Base-by-base conservation (phyloP, 2,888 invertebrate genomes). In the Drosophila demipolita region DNA sequence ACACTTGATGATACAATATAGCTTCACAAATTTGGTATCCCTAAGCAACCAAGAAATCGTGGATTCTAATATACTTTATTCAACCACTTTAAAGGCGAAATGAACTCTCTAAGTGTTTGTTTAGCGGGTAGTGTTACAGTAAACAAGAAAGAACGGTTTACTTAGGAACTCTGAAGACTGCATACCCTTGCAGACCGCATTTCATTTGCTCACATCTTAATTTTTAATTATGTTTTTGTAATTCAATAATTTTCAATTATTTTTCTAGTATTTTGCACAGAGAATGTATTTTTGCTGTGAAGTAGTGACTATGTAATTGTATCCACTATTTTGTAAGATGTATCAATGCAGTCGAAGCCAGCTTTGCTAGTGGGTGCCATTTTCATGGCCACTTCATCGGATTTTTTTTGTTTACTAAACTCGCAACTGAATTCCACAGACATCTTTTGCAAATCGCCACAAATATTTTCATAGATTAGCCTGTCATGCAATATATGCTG, bases 331-430 rank as follows among this genome's bases (percentile, higher is more conserved):
- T 62, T 66, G 38, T 48, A 70, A 48, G 32, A 54, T 12, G 54
- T 52, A 64, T 78, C 54, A 32, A 85, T 80, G 23, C 48, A 36
- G 7, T 71, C 54, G 6, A 83, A 76, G 11, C 86, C 83, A 36
- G 53, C 29, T 20, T n/a, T 70, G 59, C 83, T 83, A 15, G n/a
- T n/a, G 8, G 81, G 81, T 6, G n/a, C 38, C 83, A 83, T 86
- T 53, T 69, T 45, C 0, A 80, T 1, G 1, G 65, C 83, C 8
- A 81, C 72, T 5, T 78, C 64, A 12, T 11, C 55, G 1, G 55
- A 40, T 9, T 33, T 45, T 1, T 2, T 42, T 9, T 75, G 29
- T 1, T 38, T 42, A 0, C 2, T 29, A 23, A 68, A 83, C 29
- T 66, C 63, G 6, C 33, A 32, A 57, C 86, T 86, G 15, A 86